These are phyloP conservation scores for Sebastes vulpes DNA, from an alignment of 2,797 vertebrate genomes.

Conservation along the genomic window DNA sequence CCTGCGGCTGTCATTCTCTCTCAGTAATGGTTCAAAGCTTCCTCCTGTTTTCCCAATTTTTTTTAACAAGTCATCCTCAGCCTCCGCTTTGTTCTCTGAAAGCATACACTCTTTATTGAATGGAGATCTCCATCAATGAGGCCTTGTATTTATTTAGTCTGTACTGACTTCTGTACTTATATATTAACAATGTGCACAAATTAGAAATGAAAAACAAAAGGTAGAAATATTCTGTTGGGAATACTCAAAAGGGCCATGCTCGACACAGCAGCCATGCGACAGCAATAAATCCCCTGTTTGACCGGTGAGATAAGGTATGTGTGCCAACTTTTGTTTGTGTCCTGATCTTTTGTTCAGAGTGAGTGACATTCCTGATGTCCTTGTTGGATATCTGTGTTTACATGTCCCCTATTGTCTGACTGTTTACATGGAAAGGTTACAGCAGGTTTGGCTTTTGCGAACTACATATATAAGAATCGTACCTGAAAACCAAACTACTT, in stretches of 20 bases:
- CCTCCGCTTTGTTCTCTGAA: neutral
- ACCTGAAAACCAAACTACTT: neutral
- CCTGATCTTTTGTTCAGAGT: constrained; percentile 49
- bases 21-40: constrained; percentile 2
- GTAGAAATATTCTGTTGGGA: neutral
- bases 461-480: neutral
- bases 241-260: neutral
- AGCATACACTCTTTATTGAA: neutral
- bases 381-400: constrained; percentile 66
- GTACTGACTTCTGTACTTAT: neutral
- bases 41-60: neutral
- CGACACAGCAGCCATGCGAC: neutral
- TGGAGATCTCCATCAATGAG: neutral
- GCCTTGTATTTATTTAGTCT: neutral
- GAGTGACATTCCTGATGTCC: constrained; percentile 68
- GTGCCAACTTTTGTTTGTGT: constrained; percentile 32
- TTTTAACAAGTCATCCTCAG: neutral
- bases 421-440: constrained; percentile 22
- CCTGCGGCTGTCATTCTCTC: constrained; percentile 26
- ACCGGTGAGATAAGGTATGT: constrained; percentile 54
- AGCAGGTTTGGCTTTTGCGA: neutral
- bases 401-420: constrained; percentile 36
- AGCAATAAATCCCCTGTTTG: constrained; percentile 34
- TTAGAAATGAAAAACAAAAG: neutral
- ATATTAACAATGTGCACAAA: neutral